A percentile compares a stretch with the other conserved stretches of the same genome.
Conservation (phyloP, 2,797 vertebrate species). For the Nannoperca obscura region DNA sequence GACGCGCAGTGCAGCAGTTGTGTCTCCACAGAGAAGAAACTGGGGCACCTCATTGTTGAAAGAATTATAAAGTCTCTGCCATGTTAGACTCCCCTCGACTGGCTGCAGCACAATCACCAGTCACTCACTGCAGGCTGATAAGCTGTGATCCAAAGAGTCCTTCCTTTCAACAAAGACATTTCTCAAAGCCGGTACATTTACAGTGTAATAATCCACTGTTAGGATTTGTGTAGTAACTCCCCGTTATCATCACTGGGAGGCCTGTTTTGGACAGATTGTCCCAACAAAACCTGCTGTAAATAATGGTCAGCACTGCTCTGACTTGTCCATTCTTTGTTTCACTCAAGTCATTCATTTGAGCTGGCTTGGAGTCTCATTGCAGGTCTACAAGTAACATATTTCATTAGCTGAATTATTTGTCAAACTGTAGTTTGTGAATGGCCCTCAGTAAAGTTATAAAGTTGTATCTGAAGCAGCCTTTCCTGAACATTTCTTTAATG, state of each 20-base stretch:
- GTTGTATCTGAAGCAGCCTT: not conserved
- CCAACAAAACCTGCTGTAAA: constrained; percentile 32
- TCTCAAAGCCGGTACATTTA: constrained; percentile 12
- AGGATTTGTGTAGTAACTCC: constrained; percentile 16
- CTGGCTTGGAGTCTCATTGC: not conserved
- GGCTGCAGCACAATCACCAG: constrained; percentile 18
- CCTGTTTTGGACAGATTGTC: constrained; percentile 11
- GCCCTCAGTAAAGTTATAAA: not conserved
- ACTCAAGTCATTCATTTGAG: constrained; percentile 3
- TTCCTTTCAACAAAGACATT: constrained; percentile 40
- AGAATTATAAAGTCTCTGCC: constrained; percentile 31
- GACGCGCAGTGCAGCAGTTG: not conserved
- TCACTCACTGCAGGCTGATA: constrained; percentile 37
- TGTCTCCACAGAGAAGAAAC: not conserved
- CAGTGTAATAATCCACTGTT: constrained; percentile 19
- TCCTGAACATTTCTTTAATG: not conserved
- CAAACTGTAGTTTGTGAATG: not conserved
- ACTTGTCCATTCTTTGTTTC: constrained; percentile 1
- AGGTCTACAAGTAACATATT: not conserved
- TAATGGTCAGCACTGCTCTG: constrained; percentile 21
- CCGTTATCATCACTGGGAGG: constrained; percentile 43
- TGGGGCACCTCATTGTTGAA: constrained; percentile 12
- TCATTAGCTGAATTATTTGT: not conserved
- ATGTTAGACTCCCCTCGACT: constrained; percentile 9
- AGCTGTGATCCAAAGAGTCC: not conserved